These are phyloP conservation scores for Dinothrombium tinctorium DNA, from an alignment of 1,140 invertebrate genomes.

Conservation along the genomic window DNA sequence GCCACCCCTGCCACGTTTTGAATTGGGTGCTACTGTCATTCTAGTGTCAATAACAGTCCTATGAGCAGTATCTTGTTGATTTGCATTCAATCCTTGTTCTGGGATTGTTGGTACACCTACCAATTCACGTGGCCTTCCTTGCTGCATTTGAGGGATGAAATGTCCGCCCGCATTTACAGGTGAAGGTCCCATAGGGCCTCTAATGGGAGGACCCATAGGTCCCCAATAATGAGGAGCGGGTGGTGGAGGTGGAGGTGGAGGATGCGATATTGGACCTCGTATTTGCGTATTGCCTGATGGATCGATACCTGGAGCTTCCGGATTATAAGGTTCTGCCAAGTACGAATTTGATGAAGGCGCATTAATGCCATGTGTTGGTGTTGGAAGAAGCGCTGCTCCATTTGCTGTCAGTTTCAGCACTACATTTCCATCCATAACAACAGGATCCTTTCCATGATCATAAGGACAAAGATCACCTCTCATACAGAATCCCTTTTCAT, in stretches of 20 bases:
- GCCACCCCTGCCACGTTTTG: conserved; percentile 12
- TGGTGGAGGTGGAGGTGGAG: conserved; percentile 18
- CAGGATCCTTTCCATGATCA: conserved; percentile 81
- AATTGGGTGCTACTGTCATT: too few species aligned
- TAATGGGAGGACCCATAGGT: conserved; percentile 6
- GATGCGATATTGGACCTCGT: conserved; percentile 24
- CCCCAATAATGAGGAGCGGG: conserved; percentile 17
- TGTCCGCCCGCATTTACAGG: conserved; percentile 6
- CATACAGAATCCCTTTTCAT: conserved; percentile 78
- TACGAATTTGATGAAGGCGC: conserved; percentile 12
- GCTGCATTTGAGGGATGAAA: conserved; percentile 6
- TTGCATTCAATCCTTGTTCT: conserved; percentile 9
- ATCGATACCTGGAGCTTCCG: conserved; percentile 50
- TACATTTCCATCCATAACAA: conserved; percentile 43
- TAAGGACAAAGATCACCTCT: conserved; percentile 77
- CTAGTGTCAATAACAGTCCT: too few species aligned
- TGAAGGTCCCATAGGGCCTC: conserved; percentile 9
- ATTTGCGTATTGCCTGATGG: conserved; percentile 10
- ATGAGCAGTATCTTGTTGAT: too few species aligned
- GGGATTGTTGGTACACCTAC: conserved; percentile 21
- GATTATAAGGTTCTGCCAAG: conserved; percentile 41
- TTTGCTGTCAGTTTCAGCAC: conserved; percentile 14
- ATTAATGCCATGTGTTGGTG: conserved; percentile 6
- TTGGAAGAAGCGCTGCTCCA: conserved; percentile 20
- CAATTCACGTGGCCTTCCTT: conserved; percentile 20